Conservation (phyloP, 2,888 invertebrate genomes). For the Leptinotarsa rubiginosa region DNA sequence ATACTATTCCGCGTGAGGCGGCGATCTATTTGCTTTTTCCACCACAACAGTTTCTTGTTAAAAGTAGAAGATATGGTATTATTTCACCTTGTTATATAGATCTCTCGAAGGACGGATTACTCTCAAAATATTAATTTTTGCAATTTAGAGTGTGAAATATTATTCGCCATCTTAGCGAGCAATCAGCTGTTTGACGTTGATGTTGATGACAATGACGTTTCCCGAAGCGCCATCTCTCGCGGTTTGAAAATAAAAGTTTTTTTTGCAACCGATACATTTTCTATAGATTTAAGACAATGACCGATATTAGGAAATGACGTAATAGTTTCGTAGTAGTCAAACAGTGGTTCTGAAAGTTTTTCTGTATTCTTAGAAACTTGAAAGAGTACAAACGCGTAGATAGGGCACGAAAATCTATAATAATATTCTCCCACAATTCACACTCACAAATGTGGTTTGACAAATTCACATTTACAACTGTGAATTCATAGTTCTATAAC, state of each 20-base stretch:
- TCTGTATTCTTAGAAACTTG: too few relatives aligned
- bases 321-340: too few relatives aligned
- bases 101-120: slow-evolving; percentile 56
- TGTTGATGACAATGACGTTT: background rate
- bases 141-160: slow-evolving; percentile 47
- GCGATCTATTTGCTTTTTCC: slow-evolving; percentile 43
- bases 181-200: slow-evolving; percentile 58
- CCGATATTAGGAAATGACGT: background rate
- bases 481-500: too few relatives aligned
- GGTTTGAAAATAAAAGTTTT: background rate
- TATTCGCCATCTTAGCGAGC: slow-evolving; percentile 61
- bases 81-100: slow-evolving; percentile 39
- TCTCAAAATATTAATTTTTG: slow-evolving; percentile 56
- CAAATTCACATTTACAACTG: too few relatives aligned
- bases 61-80: slow-evolving; percentile 22
- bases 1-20: slow-evolving; percentile 37
- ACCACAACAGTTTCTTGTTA: slow-evolving; percentile 29
- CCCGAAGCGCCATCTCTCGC: background rate
- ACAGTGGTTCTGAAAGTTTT: too few relatives aligned
- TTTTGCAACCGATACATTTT: background rate
- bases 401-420: too few relatives aligned
- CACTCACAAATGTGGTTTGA: too few relatives aligned
- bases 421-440: too few relatives aligned
- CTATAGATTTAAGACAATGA: too few relatives aligned
- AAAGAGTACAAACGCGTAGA: too few relatives aligned